Conservation (phyloP, 2,888 invertebrate species). For the Cephus rjabovi region DNA sequence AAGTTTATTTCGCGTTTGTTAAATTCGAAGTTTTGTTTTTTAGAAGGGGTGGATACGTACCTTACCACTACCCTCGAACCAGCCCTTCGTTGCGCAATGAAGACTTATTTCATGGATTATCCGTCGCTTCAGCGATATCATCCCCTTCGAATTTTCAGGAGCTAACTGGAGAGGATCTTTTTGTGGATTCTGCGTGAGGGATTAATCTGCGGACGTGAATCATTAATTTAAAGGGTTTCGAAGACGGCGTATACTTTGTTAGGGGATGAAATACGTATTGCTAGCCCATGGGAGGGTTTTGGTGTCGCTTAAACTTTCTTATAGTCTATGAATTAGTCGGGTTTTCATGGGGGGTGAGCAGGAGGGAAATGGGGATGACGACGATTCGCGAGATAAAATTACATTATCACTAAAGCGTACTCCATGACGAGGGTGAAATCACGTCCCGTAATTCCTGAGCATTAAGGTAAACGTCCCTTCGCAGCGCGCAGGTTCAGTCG, state of each 20-base stretch:
- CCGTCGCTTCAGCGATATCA: not conserved
- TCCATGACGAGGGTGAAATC: slow-evolving; percentile 55
- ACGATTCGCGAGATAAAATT: slow-evolving; percentile 52
- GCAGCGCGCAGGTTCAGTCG: slow-evolving; percentile 57
- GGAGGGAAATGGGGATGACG: slow-evolving; percentile 17
- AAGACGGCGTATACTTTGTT: not conserved
- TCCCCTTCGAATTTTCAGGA: not conserved
- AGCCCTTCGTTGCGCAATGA: not conserved
- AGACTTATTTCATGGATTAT: not conserved
- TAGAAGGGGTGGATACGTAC: not conserved
- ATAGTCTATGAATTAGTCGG: not conserved
- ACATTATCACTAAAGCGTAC: slow-evolving; percentile 63
- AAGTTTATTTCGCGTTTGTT: not conserved
- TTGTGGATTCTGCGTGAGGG: not conserved
- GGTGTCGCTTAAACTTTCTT: not conserved
- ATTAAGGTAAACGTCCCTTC: slow-evolving; percentile 65
- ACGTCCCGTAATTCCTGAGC: slow-evolving; percentile 65
- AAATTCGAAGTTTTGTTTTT: not conserved
- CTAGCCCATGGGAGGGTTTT: not conserved
- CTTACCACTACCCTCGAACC: not conserved
- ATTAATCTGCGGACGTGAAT: not conserved
- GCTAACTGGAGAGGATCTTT: not conserved
- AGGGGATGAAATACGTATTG: not conserved
- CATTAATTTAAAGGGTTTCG: not conserved
- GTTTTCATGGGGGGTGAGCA: not conserved